phyloP scores from a whole-genome alignment of 2,888 invertebrate genomes.

The Nemoura dubitans region DNA sequence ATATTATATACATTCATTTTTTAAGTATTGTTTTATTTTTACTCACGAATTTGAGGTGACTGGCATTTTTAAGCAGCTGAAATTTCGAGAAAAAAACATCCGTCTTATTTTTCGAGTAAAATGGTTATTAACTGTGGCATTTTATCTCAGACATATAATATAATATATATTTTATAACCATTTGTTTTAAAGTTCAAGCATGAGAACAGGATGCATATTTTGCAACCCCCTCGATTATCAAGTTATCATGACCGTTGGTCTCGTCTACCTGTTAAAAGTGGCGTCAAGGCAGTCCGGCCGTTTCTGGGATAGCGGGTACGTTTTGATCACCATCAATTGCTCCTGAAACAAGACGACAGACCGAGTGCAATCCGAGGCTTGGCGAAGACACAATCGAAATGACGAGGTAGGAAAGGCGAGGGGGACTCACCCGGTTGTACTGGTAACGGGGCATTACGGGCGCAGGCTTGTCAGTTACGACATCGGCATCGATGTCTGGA shows the following conservation, averaged over 20 bases:
- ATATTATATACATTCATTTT: conserved; percentile 9
- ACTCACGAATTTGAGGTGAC: conserved; percentile 37
- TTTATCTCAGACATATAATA: not conserved
- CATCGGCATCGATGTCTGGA: conserved; percentile 56
- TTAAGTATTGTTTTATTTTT: conserved; percentile 24
- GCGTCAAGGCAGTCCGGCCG: conserved; percentile 75
- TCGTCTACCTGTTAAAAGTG: conserved; percentile 64
- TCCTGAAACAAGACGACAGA: conserved; percentile 64
- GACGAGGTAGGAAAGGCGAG: not conserved
- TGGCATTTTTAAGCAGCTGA: conserved; percentile 38
- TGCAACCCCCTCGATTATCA: not conserved
- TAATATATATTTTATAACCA: not conserved
- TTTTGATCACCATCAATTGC: conserved; percentile 75
- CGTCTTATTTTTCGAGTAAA: conserved; percentile 21
- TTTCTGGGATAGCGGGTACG: conserved; percentile 73
- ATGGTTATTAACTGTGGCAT: not conserved
- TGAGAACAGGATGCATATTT: not conserved
- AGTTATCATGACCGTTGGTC: not conserved
- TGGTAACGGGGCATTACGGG: conserved; percentile 58
- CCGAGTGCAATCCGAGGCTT: too few species aligned
- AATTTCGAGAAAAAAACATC: conserved; percentile 36
- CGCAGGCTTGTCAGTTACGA: not conserved
- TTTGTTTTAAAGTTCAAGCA: not conserved
- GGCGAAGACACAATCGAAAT: not conserved
- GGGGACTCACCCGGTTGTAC: conserved; percentile 57